A percentile compares a stretch with the other conserved stretches of the same genome.
phyloP scores from a whole-genome alignment of 2,113 vertebrate species.

The Rhabdomys dilectus region DNA sequence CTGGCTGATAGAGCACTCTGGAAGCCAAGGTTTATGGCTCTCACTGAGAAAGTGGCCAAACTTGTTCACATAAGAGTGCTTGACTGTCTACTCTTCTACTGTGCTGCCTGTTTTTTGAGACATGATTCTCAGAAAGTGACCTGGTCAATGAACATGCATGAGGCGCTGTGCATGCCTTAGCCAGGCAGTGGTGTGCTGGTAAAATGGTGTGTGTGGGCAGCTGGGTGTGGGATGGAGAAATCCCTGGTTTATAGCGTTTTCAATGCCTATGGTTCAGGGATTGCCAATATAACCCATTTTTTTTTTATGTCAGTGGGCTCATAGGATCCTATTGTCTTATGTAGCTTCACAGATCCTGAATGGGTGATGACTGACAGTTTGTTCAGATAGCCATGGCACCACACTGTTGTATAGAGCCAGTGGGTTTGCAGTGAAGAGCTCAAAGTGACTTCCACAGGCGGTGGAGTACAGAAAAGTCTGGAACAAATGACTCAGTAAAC shows the following conservation, averaged over 20 bases:
- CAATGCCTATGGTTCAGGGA: neutral
- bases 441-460: neutral
- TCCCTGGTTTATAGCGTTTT: neutral
- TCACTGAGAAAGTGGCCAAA: neutral
- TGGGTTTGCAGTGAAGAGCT: neutral
- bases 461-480: neutral
- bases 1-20: neutral
- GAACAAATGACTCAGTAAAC: neutral
- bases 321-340: neutral
- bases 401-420: accelerated
- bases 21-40: neutral
- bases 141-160: neutral
- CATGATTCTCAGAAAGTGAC: neutral
- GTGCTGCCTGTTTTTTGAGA: neutral
- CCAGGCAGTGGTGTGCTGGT: neutral
- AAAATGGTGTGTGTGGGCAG: neutral
- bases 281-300: neutral
- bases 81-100: neutral
- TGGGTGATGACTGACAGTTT: accelerated
- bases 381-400: neutral
- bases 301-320: neutral
- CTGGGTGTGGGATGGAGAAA: neutral
- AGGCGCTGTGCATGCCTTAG: accelerated
- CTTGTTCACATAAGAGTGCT: neutral
- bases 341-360: no score